These are phyloP conservation scores for Polydrusus cervinus DNA, from an alignment of 2,888 invertebrate species.

Conservation along the genomic window DNA sequence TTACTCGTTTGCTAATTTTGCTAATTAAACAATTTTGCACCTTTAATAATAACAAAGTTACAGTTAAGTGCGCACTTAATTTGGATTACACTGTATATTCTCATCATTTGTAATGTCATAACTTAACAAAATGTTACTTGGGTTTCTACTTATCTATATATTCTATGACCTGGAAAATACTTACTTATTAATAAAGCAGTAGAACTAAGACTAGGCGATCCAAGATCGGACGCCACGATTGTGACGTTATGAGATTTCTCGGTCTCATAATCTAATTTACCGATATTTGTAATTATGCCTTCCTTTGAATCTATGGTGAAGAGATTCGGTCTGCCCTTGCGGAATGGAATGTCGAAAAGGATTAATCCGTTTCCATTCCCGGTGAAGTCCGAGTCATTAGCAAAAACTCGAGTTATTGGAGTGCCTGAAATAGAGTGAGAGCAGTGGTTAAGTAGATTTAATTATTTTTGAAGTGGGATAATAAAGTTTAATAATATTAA, in stretches of 20 bases:
- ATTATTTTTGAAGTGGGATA: neutral
- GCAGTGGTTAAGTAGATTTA: neutral
- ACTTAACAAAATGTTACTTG: too few relatives aligned
- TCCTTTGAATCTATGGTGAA: slow-evolving; percentile 91
- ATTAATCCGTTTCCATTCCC: slow-evolving; percentile 92
- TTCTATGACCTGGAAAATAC: slow-evolving; percentile 20
- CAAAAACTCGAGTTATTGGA: slow-evolving; percentile 82
- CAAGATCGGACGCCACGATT: slow-evolving; percentile 88
- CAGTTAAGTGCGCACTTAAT: too few relatives aligned
- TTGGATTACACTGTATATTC: too few relatives aligned
- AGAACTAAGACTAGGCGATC: slow-evolving; percentile 87
- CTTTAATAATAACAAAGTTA: too few relatives aligned
- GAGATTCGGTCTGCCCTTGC: slow-evolving; percentile 76
- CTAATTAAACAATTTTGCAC: too few relatives aligned
- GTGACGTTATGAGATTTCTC: slow-evolving; percentile 82
- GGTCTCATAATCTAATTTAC: slow-evolving; percentile 82
- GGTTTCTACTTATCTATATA: neutral
- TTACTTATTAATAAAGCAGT: slow-evolving; percentile 78
- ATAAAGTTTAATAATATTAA: neutral
- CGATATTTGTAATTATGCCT: slow-evolving; percentile 84
- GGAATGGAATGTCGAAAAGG: slow-evolving; percentile 82
- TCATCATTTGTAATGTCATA: too few relatives aligned
- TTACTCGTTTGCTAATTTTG: too few relatives aligned
- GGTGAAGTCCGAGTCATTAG: slow-evolving; percentile 89
- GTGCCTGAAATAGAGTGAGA: slow-evolving; percentile 66